Evolutionary conservation across 2,113 vertebrate genomes (phyloP), one percentile per base, ranked within the genome.

Genomic region (Thunnus thynnus): DNA sequence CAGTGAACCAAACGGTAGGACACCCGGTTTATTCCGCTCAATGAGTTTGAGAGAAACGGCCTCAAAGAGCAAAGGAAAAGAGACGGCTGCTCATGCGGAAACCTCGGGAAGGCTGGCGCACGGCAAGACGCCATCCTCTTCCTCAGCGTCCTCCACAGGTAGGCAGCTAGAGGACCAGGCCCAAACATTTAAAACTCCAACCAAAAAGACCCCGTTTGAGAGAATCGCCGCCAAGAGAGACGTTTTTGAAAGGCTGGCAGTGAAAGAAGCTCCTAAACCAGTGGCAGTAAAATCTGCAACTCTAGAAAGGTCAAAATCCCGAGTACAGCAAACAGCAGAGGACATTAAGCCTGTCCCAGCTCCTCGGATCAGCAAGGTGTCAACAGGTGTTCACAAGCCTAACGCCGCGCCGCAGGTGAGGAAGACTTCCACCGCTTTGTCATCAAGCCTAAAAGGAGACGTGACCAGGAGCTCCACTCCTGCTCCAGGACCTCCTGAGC

Each of bases 301-400:
- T 80, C 67, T 94, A 3, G 96, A 95, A 51, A 94, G 83, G 56
- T 83, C 84, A 62, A 96, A 85, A 65, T 86, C 91, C 0, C 85
- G 91, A 22, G 20, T 3, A 0, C 94, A 89, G 63, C 61, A 65
- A 2, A 14, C 20, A 54, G 4, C 68, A 10, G 94, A 91, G 18
- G 72, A 72, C 2, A 0, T 78, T 18, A 91, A 81, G 66, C 62
- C 66, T 0, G 72, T 76, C n/a, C 22, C 73, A 4, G 65, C 80
- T 74, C 88, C 72, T 9, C 62, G 88, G 18, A 0, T 25, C 3
- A 58, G 55, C 47, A 93, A 83, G 77, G 56, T 54, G 16, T 20
- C 64, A 1, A 0, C 88, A 1, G 36, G 32, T 0, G 7, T 30
- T 44, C 84, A 80, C 10, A 89, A 58, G 12, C 88, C 76, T 7